These are phyloP conservation scores for Lissonota sp. DNA, from an alignment of 2,888 invertebrate species.

Conservation along the genomic window DNA sequence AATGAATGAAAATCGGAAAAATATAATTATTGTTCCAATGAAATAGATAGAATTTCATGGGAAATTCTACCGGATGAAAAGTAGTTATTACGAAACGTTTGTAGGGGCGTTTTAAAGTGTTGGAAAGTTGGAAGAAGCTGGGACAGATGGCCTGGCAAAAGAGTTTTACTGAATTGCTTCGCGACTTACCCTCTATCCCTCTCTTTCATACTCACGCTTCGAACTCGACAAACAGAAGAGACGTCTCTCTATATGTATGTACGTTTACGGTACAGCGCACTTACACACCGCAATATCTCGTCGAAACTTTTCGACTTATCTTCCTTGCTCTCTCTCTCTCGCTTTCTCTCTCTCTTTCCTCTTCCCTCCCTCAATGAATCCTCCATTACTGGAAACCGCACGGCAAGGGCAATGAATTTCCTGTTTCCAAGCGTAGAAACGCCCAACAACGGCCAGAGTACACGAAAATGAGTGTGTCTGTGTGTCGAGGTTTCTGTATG, in stretches of 20 bases:
- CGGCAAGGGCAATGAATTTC: slow-evolving; percentile 25
- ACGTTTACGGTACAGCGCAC: slow-evolving; percentile 41
- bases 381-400: background rate
- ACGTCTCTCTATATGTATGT: slow-evolving; percentile 28
- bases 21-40: too few species aligned
- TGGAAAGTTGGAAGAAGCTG: background rate
- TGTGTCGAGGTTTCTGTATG: slow-evolving; percentile 30
- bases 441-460: slow-evolving; percentile 12
- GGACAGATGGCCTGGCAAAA: background rate
- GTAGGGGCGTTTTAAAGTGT: slow-evolving; percentile 1
- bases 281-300: slow-evolving; percentile 39
- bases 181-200: background rate
- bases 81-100: too few species aligned
- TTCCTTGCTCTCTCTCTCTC: too few species aligned
- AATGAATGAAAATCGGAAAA: too few species aligned
- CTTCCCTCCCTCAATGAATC: too few species aligned
- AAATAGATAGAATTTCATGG: too few species aligned
- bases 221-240: too few species aligned
- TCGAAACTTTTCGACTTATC: slow-evolving; percentile 50
- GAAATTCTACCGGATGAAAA: too few species aligned
- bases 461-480: slow-evolving; percentile 23
- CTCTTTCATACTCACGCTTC: too few species aligned
- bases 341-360: background rate
- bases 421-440: slow-evolving; percentile 6
- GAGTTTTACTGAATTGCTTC: slow-evolving; percentile 9